Evolutionary conservation across 1,140 invertebrate species (phyloP).

Genomic region (Drosophila prosaltans): DNA sequence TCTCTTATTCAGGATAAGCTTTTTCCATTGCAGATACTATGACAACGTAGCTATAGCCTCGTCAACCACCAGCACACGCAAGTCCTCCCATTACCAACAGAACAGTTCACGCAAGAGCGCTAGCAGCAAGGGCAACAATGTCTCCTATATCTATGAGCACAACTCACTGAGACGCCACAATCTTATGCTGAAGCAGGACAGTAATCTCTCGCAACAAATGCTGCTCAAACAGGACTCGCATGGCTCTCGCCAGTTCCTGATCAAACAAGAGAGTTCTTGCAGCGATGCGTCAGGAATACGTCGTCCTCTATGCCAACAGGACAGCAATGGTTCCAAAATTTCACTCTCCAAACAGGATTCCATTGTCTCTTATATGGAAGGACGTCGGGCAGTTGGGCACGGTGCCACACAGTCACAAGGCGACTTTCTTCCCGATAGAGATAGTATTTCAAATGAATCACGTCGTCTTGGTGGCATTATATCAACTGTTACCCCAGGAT

Average conservation of each 20-base stretch:
- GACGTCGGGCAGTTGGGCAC: constrained; percentile 53
- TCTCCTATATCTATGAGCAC: constrained; percentile 88
- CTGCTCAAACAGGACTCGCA: constrained; percentile 82
- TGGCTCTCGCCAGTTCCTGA: constrained; percentile 78
- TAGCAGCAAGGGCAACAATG: constrained; percentile 87
- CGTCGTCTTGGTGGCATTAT: constrained; percentile 40
- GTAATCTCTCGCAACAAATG: constrained; percentile 82
- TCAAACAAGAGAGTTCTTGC: constrained; percentile 81
- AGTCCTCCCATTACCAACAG: constrained; percentile 92
- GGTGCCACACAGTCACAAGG: constrained; percentile 29
- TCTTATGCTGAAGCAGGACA: constrained; percentile 81
- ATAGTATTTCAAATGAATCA: constrained; percentile 71
- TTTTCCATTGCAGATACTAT: constrained; percentile 84
- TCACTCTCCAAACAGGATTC: constrained; percentile 80
- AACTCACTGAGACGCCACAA: constrained; percentile 77
- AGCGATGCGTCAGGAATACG: constrained; percentile 75
- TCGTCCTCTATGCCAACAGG: constrained; percentile 76
- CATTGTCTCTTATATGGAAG: constrained; percentile 81
- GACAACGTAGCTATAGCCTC: constrained; percentile 93
- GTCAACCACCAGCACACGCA: constrained; percentile 91
- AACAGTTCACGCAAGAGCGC: constrained; percentile 87
- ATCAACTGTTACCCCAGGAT: constrained; percentile 31
- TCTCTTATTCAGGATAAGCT: background rate
- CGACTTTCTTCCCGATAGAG: constrained; percentile 63
- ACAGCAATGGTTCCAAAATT: constrained; percentile 81